A percentile compares a stretch with the other conserved stretches of the same genome.
These are phyloP conservation scores for Cybosia mesomella DNA, from an alignment of 2,888 invertebrate species.

Conservation along the genomic window DNA sequence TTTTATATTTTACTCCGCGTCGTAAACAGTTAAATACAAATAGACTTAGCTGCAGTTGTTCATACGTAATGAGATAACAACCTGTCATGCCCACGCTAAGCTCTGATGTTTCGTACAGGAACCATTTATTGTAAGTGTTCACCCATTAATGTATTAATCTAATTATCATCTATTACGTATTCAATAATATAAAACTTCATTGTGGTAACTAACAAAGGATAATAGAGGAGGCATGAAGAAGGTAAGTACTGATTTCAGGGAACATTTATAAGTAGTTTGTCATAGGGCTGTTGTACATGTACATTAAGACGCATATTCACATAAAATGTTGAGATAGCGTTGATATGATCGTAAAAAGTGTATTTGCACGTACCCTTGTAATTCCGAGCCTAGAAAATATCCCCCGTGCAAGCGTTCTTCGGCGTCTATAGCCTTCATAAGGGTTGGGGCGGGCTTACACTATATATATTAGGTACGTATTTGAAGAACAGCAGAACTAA, in stretches of 20 bases:
- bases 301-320: slow-evolving; percentile 21
- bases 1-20: neutral
- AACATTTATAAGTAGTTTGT: neutral
- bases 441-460: slow-evolving; percentile 50
- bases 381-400: slow-evolving; percentile 47
- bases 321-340: slow-evolving; percentile 51
- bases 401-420: slow-evolving; percentile 47
- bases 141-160: neutral
- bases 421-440: slow-evolving; percentile 55
- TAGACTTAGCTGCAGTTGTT: slow-evolving; percentile 8
- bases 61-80: slow-evolving; percentile 13
- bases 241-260: neutral
- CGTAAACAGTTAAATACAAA: slow-evolving; percentile 1
- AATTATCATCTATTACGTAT: slow-evolving; percentile 6
- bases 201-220: neutral
- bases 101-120: slow-evolving; percentile 15
- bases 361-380: slow-evolving; percentile 57
- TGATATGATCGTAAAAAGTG: slow-evolving; percentile 58
- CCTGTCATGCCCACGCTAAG: slow-evolving; percentile 14
- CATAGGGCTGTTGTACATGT: neutral
- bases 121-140: slow-evolving; percentile 13
- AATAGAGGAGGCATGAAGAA: neutral
- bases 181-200: neutral
- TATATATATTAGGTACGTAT: slow-evolving; percentile 37
- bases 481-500: slow-evolving; percentile 11